Percentiles rank a stretch among this genome's conserved stretches.
Conservation (phyloP, 2,888 invertebrate species). For the Stegophylla sp. region DNA sequence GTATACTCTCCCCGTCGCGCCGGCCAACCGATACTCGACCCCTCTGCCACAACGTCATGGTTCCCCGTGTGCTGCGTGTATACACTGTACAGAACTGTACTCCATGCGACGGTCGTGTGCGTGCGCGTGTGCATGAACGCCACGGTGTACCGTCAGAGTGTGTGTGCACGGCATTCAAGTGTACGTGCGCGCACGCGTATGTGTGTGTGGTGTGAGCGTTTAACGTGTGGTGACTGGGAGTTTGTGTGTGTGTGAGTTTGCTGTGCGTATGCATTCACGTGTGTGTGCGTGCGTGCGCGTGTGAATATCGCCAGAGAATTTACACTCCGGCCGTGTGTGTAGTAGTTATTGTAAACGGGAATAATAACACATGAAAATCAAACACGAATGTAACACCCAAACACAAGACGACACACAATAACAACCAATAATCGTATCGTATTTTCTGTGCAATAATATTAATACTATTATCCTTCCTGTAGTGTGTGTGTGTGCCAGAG, state of each 20-base stretch:
- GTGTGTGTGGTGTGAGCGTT: background rate
- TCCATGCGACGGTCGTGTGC: background rate
- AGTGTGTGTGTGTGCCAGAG: too few relatives aligned
- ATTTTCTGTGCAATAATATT: too few relatives aligned
- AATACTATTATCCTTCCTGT: too few relatives aligned
- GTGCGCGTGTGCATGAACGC: conserved; percentile 13
- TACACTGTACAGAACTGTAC: background rate
- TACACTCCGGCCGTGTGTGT: background rate
- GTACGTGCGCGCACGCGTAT: background rate
- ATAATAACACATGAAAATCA: background rate
- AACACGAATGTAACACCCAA: background rate
- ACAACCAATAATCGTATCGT: background rate
- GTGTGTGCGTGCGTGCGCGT: background rate
- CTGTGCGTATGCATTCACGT: background rate
- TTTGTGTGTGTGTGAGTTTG: background rate
- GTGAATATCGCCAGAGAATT: conserved; percentile 5
- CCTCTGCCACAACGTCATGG: background rate
- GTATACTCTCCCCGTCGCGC: background rate
- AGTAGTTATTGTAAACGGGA: conserved; percentile 3
- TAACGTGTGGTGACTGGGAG: background rate
- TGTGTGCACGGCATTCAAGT: conserved; percentile 5
- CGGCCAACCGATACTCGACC: background rate
- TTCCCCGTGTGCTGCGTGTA: background rate
- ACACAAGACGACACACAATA: conserved; percentile 6
- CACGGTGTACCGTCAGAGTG: conserved; percentile 21